Percentiles rank a stretch among this genome's conserved stretches.
Conservation (phyloP, 2,113 vertebrate species). For the Microcebus murinus region DNA sequence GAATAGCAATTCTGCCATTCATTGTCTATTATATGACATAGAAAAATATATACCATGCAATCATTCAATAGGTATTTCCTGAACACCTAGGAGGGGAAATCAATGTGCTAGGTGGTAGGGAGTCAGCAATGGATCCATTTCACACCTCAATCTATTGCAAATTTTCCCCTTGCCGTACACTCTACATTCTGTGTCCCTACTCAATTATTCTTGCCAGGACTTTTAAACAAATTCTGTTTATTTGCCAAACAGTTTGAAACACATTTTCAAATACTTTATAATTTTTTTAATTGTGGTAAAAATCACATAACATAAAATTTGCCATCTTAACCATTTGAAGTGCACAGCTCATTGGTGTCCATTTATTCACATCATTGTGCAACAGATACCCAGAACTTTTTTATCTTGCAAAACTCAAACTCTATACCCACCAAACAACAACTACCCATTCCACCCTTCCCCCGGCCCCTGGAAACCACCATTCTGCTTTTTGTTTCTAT, state of each 20-base stretch:
- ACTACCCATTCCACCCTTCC: neutral
- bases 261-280: neutral
- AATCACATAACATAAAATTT: neutral
- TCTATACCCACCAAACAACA: neutral
- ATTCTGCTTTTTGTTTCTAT: neutral
- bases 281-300: neutral
- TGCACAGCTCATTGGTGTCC: neutral
- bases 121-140: neutral
- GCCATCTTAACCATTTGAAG: neutral
- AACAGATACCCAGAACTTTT: neutral
- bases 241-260: neutral
- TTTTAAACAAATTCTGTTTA: neutral
- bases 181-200: neutral
- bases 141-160: neutral
- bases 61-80: neutral
- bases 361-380: neutral
- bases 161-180: neutral
- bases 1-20: neutral
- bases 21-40: neutral
- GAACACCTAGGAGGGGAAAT: neutral
- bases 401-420: neutral
- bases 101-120: neutral
- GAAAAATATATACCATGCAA: neutral
- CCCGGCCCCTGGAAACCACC: neutral
- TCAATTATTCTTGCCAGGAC: neutral